These are phyloP conservation scores for Microplitis mediator DNA, from an alignment of 1,140 invertebrate genomes.

Conservation along the genomic window DNA sequence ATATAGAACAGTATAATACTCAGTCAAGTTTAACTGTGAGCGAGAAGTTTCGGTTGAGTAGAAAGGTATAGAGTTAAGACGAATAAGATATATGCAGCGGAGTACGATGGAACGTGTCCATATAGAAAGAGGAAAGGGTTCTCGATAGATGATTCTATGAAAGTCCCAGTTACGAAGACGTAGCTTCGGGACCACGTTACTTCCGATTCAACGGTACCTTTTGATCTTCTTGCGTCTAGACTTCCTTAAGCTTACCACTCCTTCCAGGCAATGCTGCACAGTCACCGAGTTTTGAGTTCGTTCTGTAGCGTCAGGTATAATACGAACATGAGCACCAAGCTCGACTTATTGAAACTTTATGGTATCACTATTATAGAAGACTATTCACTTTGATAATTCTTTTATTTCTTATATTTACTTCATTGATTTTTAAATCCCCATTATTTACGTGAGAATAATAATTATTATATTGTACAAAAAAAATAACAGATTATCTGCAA, in stretches of 20 bases:
- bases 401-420: not conserved
- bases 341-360: conserved; percentile 52
- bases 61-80: conserved; percentile 4
- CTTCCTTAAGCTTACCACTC: conserved; percentile 41
- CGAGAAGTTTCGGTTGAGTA: conserved; percentile 14
- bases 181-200: conserved; percentile 43
- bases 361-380: conserved; percentile 28
- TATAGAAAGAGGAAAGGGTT: not conserved
- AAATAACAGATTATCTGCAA: no score
- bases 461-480: no score
- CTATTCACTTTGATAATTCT: not conserved
- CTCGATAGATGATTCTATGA: conserved; percentile 27
- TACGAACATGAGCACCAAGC: not conserved
- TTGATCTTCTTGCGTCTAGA: conserved; percentile 52
- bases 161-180: conserved; percentile 37
- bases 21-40: not conserved
- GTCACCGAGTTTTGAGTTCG: not conserved
- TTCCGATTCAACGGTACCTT: conserved; percentile 50
- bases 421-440: not conserved
- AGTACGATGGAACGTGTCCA: not conserved
- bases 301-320: conserved; percentile 3
- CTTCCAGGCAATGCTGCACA: conserved; percentile 28
- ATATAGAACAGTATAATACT: conserved; percentile 15
- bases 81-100: not conserved
- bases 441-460: no score